Evolutionary conservation across 2,113 vertebrate species (phyloP), one percentile per base, ranked within the genome.

Genomic region (Alexandromys fortis): DNA sequence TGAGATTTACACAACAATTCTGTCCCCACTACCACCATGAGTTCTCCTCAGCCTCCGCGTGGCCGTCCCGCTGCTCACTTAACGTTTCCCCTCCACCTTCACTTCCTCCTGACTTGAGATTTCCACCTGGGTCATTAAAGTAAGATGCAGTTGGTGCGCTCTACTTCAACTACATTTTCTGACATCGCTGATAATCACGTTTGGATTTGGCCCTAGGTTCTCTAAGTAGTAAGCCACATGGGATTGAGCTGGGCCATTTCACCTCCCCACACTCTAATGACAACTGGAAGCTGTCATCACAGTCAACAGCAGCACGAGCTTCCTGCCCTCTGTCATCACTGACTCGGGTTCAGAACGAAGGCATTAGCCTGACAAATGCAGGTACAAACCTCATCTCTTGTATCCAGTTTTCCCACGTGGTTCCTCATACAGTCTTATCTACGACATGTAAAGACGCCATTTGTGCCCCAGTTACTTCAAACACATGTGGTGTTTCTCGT

Each of bases 201-300:
- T 45, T 92, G 52, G 61, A 77, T 58, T 73, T 61, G 73, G 65
- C 19, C 76, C 68, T 94, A 90, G 47, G 65, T 93, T 94, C 82
- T 91, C 0, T 68, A 92, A 61, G 49, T 52, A 28, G 30, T 52
- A 67, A 92, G 35, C 79, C 65, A 47, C 63, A 21, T 30, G 61
- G 85, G n/a, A 82, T 11, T 38, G 38, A 38, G 52, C 11, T 24
- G 33, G 79, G 55, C 13, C 77, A 35, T 79, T 55, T 55, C 52
- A 52, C 33, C 47, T 68, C 26, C 52, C 52, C 35, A 58, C 0
- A 61, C 75, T 49, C 42, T 63, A 5, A 8, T 58, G 90, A 52
- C 70, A 91, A 70, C 24, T 76, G 61, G 67, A 95, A 83, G 83
- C 61, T 83, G 65, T 12, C 21, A 63, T 79, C 61, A 78, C 42